Base-by-base conservation (phyloP, 2,113 vertebrate species). In the Elachura formosa region DNA sequence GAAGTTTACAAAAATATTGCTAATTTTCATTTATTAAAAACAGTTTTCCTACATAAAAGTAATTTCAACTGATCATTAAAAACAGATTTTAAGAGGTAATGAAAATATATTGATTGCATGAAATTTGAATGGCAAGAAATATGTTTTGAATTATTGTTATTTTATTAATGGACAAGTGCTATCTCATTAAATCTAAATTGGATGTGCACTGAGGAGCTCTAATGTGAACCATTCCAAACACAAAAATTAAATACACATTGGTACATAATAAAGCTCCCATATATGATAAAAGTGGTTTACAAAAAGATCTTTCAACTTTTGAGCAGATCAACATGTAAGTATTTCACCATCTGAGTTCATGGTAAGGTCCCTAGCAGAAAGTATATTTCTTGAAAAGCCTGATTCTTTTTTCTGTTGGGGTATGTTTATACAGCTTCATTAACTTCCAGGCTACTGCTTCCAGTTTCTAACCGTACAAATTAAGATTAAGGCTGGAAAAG, bases 131-230 rank as follows among this genome's bases (percentile, higher is more conserved):
- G 19, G 78, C 40, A 95, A 97, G 75, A 97, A 97, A 96, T 81
- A 93, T 46, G 48, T 29, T 97, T 96, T 94, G 71, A 83, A 93
- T 97, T 90, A 80, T 59, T 34, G 62, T 40, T 77, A 55, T 94
- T 93, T 94, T 96, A 94, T 93, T 95, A 96, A 95, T 9, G 51
- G 96, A 95, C 29, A 59, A 86, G 74, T 11, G 25, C 54, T 93
- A 67, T 94, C 93, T 96, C 96, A 92, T 96, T 96, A 90, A 97
- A 96, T 85, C 74, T 94, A 96, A 95, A 88, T 67, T 93, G 91
- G 90, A 91, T 93, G 51, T 87, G 52, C 80, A 58, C 33, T n/a
- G 85, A 93, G 75, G 74, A 96, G 80, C 33, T 80, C 40, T 95
- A 95, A 96, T 84, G 84, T 5, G 31, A 95, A 97, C 91, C 74